Percentiles rank a stretch among this genome's conserved stretches.
phyloP scores from a whole-genome alignment of 2,797 vertebrate genomes.

The Paramormyrops hopkinsi region DNA sequence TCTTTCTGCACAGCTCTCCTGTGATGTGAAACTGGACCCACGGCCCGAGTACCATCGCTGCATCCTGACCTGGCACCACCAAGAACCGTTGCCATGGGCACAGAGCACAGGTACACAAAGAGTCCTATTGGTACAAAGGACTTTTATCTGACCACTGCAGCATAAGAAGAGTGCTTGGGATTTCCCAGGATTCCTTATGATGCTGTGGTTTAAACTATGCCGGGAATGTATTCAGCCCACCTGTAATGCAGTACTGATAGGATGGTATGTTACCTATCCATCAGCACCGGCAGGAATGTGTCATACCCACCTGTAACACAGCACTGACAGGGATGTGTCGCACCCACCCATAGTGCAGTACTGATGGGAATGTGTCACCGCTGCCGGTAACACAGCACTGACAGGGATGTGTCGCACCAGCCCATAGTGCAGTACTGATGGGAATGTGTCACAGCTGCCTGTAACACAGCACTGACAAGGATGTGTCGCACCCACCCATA shows the following conservation, averaged over 20 bases:
- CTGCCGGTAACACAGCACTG: too few species aligned
- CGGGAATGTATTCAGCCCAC: not conserved
- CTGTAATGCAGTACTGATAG: not conserved
- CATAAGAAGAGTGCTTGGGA: not conserved
- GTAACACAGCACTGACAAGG: not conserved
- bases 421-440: not conserved
- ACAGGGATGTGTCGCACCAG: not conserved
- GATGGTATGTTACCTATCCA: not conserved
- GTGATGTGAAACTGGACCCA: constrained; percentile 96
- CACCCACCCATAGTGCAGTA: too few species aligned
- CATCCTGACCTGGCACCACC: constrained; percentile 99
- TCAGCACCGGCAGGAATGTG: not conserved
- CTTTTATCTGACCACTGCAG: not conserved
- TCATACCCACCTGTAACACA: too few species aligned
- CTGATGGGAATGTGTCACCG: not conserved
- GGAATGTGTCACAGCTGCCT: not conserved
- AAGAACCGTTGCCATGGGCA: constrained; percentile 99
- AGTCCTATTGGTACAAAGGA: not conserved
- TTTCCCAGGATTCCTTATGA: not conserved
- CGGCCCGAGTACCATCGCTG: constrained; percentile 98
- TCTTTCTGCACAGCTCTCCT: constrained; percentile 75
- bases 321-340: too few species aligned
- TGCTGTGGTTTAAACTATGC: not conserved
- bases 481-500: not conserved
- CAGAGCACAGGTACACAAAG: constrained; percentile 86